These are phyloP conservation scores for Pseudopipra pipra DNA, from an alignment of 2,113 vertebrate genomes.

Conservation along the genomic window DNA sequence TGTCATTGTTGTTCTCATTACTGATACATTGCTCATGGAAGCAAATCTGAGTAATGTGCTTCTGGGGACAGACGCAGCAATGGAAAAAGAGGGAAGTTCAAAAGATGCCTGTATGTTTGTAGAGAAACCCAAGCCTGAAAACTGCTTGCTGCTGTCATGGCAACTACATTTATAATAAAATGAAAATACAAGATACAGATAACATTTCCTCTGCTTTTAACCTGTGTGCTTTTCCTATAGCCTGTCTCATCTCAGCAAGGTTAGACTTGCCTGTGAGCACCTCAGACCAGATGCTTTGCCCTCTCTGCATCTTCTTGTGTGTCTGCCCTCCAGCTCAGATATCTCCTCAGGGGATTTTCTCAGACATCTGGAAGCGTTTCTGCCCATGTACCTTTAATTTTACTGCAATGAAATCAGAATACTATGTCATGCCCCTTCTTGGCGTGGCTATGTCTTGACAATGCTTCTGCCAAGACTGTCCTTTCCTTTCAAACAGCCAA, in stretches of 20 bases:
- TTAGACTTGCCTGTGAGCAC: neutral
- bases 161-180: slow-evolving; percentile 4
- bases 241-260: neutral
- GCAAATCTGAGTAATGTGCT: neutral
- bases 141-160: neutral
- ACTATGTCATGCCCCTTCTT: neutral
- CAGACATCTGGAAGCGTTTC: neutral
- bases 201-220: slow-evolving; percentile 12
- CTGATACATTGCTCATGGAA: neutral
- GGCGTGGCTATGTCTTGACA: neutral
- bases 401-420: neutral
- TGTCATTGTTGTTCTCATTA: neutral
- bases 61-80: neutral
- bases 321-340: neutral
- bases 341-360: neutral
- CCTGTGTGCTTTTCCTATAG: neutral
- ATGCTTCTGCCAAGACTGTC: neutral
- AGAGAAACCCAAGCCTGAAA: neutral
- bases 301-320: neutral
- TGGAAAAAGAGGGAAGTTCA: neutral
- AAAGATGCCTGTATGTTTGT: neutral
- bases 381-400: neutral
- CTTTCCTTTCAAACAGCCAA: neutral
- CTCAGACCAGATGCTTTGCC: neutral
- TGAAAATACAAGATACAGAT: neutral